Base-by-base conservation (phyloP, 1,140 invertebrate species). In the Drosophila tropicalis region DNA sequence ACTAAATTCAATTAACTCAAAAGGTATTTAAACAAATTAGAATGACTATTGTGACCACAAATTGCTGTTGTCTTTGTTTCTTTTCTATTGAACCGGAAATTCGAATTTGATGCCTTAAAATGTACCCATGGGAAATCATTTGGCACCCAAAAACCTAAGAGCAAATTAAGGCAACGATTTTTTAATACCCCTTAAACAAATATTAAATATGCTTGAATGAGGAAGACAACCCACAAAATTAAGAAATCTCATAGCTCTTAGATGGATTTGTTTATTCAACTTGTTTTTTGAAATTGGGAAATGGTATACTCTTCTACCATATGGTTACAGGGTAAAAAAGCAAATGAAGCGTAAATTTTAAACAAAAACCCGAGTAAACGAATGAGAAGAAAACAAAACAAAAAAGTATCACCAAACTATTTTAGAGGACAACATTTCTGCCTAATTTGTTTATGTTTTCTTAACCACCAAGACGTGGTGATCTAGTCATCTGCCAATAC, bases 281-380 rank as follows among this genome's bases (percentile, higher is more conserved):
- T 25, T 25, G 22, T 4, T 25, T 25, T 25, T 25, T 25, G 22
- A 25, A 25, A 25, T 0, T 25, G 3, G 40, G 13, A 41, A 4
- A 1, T 41, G 9, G 6, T 15, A 19, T 17, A 17, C 44, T 10
- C 15, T 47, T 17, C 7, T 3, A 9, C 44, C 17, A 5, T 12
- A 12, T 22, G 6, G 44, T 47, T 51, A 15, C 3, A 51, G 44
- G 17, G 44, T 51, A 51, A 15, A 65, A 44, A 72, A 73, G 51
- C 76, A 89, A 86, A 83, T 83, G 69, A 86, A 83, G 79, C 83
- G 83, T 80, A 36, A 83, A 80, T 83, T 67, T 80, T 67, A 76
- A 86, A 76, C 70, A 79, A 86, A 29, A 76, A 51, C 64, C 56
- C 36, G 9, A 34, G 44, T 22, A 41, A 61, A 70, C 55, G 44